Conservation (phyloP, 2,797 vertebrate species). For the Clarias platycephalus region DNA sequence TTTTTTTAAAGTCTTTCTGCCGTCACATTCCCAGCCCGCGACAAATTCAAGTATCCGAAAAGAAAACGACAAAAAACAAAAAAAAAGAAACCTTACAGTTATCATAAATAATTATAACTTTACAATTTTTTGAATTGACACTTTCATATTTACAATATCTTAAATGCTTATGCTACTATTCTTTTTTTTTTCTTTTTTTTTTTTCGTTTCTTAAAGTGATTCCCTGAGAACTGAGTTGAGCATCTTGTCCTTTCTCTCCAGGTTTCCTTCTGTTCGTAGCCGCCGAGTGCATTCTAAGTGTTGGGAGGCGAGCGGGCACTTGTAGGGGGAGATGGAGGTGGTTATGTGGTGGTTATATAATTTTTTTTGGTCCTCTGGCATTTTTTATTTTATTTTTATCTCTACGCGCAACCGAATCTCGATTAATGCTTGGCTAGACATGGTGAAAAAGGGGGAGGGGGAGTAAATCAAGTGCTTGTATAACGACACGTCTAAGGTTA, state of each 20-base stretch:
- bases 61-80: constrained; percentile 63
- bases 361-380: neutral
- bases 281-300: constrained; percentile 58
- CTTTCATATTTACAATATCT: constrained; percentile 99
- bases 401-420: constrained; percentile 21
- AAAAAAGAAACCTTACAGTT: constrained; percentile 73
- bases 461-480: constrained; percentile 76
- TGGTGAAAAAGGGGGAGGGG: constrained; percentile 67
- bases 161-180: constrained; percentile 91
- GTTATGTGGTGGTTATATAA: constrained; percentile 37
- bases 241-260: constrained; percentile 73
- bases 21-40: constrained; percentile 78
- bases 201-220: constrained; percentile 92
- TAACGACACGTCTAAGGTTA: constrained; percentile 47
- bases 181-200: constrained; percentile 56
- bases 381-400: neutral
- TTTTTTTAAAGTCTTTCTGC: constrained; percentile 75
- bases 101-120: constrained; percentile 99
- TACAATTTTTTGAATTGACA: constrained; percentile 98
- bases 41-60: constrained; percentile 85
- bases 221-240: constrained; percentile 97
- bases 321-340: constrained; percentile 34
- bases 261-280: constrained; percentile 56
- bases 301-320: constrained; percentile 51
- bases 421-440: constrained; percentile 48